Evolutionary conservation across 2,113 vertebrate genomes (phyloP), one percentile per base, ranked within the genome.

Genomic region (Malurus elegans): DNA sequence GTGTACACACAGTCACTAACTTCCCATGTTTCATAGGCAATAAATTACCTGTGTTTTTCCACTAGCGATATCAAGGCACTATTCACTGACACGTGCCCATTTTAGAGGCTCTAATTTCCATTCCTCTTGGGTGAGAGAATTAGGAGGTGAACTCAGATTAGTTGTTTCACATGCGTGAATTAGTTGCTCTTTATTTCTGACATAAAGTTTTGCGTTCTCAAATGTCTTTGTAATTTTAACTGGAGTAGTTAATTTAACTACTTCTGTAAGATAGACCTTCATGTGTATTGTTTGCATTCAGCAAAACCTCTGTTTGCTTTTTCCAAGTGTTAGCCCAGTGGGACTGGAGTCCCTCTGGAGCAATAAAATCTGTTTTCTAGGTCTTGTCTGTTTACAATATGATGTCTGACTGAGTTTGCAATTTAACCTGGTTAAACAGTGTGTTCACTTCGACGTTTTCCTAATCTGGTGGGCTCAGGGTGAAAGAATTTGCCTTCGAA

Each of bases 31-130:
- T 86, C 76, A 9, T 45, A 57, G 31, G 58, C 57, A 91, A 4
- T 73, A 78, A 80, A 31, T 61, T 80, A 48, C 36, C 26, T 38
- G 67, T 79, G 16, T 65, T 92, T 95, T 96, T 91, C 96, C 72
- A 80, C 42, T 88, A 45, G 23, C 17, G 67, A n/a, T 53, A 62
- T 50, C 76, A 38, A 54, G 48, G n/a, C 29, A 42, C 8, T 94
- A 18, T 29, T 81, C 18, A 10, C 28, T 58, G 61, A 18, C 13
- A 17, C 1, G 1, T 70, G 21, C 51, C 18, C 18, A 25, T 75
- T 79, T 66, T 60, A 75, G 29, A 51, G 5, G 42, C 24, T 73
- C 18, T 57, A 10, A 44, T 73, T 80, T 89, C 28, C 29, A 79
- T 79, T 88, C 79, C 51, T 85, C 44, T 74, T 10, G 14, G 26